Conservation (phyloP, 2,113 vertebrate species). For the Lichenostomus cassidix region DNA sequence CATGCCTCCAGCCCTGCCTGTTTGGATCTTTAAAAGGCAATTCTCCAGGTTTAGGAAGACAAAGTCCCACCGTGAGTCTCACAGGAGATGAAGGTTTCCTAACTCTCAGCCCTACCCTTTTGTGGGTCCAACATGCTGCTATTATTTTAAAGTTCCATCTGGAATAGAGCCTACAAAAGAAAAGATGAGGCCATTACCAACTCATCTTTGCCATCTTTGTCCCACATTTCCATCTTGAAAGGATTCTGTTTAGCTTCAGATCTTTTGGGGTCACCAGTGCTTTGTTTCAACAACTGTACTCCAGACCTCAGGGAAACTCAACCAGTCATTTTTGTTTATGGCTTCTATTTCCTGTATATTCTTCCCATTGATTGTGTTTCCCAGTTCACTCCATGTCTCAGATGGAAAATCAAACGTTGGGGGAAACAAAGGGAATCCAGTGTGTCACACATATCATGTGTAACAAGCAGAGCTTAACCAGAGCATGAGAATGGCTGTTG, state of each 20-base stretch:
- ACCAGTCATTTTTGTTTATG: constrained; percentile 38
- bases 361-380: constrained; percentile 11
- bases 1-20: neutral
- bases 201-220: constrained; percentile 52
- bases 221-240: constrained; percentile 64
- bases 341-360: constrained; percentile 44
- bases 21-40: neutral
- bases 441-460: neutral
- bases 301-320: constrained; percentile 24
- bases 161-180: neutral
- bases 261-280: constrained; percentile 48
- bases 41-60: neutral
- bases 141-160: constrained; percentile 39
- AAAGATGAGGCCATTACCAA: constrained; percentile 28
- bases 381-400: neutral
- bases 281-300: constrained; percentile 66
- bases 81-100: neutral
- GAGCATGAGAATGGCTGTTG: neutral
- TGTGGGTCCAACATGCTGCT: constrained; percentile 1
- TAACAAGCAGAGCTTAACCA: neutral
- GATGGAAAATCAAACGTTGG: neutral
- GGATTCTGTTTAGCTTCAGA: constrained; percentile 54
- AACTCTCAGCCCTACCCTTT: neutral
- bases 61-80: neutral
- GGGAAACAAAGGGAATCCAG: constrained; percentile 12